Percentiles rank a stretch among this genome's conserved stretches.
phyloP scores from a whole-genome alignment of 2,797 vertebrate species.

The Hapalemur alaotrensis region DNA sequence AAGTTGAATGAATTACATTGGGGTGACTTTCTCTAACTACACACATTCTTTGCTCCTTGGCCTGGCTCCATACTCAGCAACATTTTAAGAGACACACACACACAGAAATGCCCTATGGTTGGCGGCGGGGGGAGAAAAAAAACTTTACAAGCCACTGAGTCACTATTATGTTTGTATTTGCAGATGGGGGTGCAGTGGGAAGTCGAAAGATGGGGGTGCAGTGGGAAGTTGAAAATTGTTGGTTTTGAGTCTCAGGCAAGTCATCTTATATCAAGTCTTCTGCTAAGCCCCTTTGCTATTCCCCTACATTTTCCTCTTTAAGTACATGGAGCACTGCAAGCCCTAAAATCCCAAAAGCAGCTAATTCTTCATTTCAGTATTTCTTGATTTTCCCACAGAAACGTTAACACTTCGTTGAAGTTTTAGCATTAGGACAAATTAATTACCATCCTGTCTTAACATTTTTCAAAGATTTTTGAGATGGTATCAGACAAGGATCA shows the following conservation, averaged over 20 bases:
- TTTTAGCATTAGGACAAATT: not conserved
- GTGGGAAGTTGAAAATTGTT: not conserved
- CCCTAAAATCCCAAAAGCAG: not conserved
- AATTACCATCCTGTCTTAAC: not conserved
- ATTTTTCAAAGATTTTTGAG: not conserved
- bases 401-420: not conserved
- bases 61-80: not conserved
- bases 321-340: not conserved
- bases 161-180: not conserved
- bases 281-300: not conserved
- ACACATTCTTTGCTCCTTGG: not conserved
- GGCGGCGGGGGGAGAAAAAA: not conserved
- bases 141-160: not conserved
- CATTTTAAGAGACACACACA: not conserved
- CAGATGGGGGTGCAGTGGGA: not conserved
- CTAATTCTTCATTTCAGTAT: not conserved
- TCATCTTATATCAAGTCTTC: not conserved
- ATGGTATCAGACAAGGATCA: not conserved
- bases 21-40: not conserved
- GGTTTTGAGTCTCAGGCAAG: not conserved
- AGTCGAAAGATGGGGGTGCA: not conserved
- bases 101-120: not conserved
- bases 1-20: not conserved
- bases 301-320: too few species aligned
- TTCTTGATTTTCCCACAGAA: not conserved